A percentile compares a stretch with the other conserved stretches of the same genome.
phyloP scores from a whole-genome alignment of 2,888 invertebrate genomes.

The Rotaria magnacalcarata region DNA sequence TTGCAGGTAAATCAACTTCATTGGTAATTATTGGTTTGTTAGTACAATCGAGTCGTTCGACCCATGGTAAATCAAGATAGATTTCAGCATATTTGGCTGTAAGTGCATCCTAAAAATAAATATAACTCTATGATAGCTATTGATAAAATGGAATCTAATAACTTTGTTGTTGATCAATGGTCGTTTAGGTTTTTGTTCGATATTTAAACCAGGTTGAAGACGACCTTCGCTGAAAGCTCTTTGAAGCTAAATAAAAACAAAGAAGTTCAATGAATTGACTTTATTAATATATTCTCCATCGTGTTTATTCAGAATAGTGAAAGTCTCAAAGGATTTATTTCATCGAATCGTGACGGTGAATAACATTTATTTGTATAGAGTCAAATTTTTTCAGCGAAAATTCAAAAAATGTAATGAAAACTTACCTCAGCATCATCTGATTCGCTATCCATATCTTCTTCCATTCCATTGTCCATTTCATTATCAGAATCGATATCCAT shows the following conservation, averaged over 20 bases:
- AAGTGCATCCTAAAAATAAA: conserved; percentile 36
- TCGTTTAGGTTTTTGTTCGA: conserved; percentile 25
- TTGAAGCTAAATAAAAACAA: conserved; percentile 8
- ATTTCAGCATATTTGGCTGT: conserved; percentile 41
- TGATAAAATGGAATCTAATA: not conserved
- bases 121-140: too few relatives aligned
- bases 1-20: not conserved
- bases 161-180: conserved; percentile 45
- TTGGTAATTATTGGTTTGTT: not conserved
- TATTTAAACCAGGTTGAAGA: conserved; percentile 39
- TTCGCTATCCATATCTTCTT: not conserved
- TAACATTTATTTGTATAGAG: too few relatives aligned
- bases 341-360: too few relatives aligned
- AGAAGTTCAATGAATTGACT: too few relatives aligned
- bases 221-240: conserved; percentile 36
- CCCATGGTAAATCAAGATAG: conserved; percentile 43
- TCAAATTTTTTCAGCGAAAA: too few relatives aligned
- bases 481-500: not conserved
- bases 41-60: conserved; percentile 44
- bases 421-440: not conserved
- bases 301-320: too few relatives aligned
- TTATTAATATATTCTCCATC: too few relatives aligned
- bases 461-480: not conserved
- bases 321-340: too few relatives aligned
- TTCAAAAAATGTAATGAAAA: too few relatives aligned